Percentiles rank a stretch among this genome's conserved stretches.
These are phyloP conservation scores for Plumapathes pennacea DNA, from an alignment of 92 coral and sea anemone species.

Conservation along the genomic window DNA sequence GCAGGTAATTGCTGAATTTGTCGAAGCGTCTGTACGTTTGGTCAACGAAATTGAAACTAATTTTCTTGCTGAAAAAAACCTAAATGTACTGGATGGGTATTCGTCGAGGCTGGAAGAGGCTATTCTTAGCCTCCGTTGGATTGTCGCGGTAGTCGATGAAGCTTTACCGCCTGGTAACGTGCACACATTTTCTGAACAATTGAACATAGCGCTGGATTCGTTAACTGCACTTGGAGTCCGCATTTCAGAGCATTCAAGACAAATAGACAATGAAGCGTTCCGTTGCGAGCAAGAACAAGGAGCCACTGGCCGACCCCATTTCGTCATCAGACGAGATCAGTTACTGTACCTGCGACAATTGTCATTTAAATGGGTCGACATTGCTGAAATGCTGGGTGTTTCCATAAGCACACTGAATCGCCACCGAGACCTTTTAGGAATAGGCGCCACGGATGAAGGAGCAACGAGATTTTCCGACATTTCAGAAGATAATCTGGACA, in stretches of 20 bases:
- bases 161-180: too few relatives aligned
- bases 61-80: too few relatives aligned
- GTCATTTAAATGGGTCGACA: constrained; percentile 49
- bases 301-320: constrained; percentile 7
- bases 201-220: too few relatives aligned
- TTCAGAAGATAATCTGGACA: not conserved
- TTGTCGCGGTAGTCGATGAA: too few relatives aligned
- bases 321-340: constrained; percentile 16
- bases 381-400: constrained; percentile 26
- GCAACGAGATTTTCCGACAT: constrained; percentile 13
- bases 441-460: too few relatives aligned
- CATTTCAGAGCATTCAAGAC: not conserved
- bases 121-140: too few relatives aligned
- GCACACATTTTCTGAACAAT: too few relatives aligned
- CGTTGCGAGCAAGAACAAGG: constrained; percentile 1
- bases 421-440: constrained; percentile 11
- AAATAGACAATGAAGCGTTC: not conserved
- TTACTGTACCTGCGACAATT: constrained; percentile 25
- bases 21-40: too few relatives aligned
- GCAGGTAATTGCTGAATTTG: too few relatives aligned
- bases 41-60: too few relatives aligned
- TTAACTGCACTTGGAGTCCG: not conserved
- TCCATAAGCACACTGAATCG: constrained; percentile 15
- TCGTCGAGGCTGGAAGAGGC: too few relatives aligned
- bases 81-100: too few relatives aligned